A percentile compares a stretch with the other conserved stretches of the same genome.
Evolutionary conservation across 2,113 vertebrate species (phyloP).

Genomic region (Nymphicus hollandicus): DNA sequence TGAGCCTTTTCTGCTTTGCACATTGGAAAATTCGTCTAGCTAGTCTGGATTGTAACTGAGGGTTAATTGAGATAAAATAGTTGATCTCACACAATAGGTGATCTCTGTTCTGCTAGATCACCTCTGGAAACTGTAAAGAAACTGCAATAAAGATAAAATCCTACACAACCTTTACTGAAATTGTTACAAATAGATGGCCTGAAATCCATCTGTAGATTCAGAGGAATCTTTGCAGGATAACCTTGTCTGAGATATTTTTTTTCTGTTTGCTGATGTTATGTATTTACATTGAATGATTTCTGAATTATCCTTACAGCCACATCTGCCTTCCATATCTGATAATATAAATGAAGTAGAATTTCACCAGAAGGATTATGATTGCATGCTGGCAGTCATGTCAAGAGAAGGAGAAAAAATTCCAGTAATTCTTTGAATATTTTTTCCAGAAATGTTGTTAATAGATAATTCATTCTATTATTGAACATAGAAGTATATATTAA

Average conservation of each 20-base stretch:
- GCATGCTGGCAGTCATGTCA: conserved; percentile 81
- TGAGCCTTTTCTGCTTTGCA: background rate
- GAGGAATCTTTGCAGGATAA: background rate
- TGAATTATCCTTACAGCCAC: conserved; percentile 72
- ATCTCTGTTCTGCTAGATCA: background rate
- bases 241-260: background rate
- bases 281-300: background rate
- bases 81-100: background rate
- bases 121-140: background rate
- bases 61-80: background rate
- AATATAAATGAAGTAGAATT: conserved; percentile 86
- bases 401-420: conserved; percentile 86
- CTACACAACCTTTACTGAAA: background rate
- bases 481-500: background rate
- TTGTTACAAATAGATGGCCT: background rate
- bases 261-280: background rate
- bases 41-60: background rate
- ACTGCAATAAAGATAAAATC: background rate
- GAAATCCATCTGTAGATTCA: background rate
- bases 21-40: background rate
- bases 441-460: background rate
- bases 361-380: conserved; percentile 83
- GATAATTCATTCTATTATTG: background rate
- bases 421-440: conserved; percentile 64
- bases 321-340: conserved; percentile 86